Percentiles rank a stretch among this genome's conserved stretches.
These are phyloP conservation scores for Parnassius mnemosyne DNA, from an alignment of 2,888 invertebrate genomes.

Conservation along the genomic window DNA sequence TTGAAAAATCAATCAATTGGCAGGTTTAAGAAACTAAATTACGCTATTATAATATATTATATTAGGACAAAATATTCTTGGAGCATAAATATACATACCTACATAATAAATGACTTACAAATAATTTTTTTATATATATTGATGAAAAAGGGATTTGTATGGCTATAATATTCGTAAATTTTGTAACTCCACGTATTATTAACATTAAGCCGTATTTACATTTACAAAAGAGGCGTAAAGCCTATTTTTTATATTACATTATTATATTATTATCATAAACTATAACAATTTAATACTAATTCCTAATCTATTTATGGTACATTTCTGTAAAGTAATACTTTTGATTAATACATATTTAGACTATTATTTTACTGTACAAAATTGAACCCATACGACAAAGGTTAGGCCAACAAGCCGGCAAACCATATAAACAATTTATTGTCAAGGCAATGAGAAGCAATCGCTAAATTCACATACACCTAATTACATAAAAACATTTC, in stretches of 20 bases:
- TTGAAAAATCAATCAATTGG: no score
- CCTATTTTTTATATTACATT: slow-evolving; percentile 15
- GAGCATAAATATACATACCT: no score
- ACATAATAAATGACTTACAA: background rate
- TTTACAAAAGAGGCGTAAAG: slow-evolving; percentile 10
- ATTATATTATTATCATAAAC: slow-evolving; percentile 7
- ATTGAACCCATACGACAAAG: slow-evolving; percentile 15
- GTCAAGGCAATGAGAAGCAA: slow-evolving; percentile 45
- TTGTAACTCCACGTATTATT: slow-evolving; percentile 1
- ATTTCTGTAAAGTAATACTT: slow-evolving; percentile 64
- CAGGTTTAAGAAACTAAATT: no score
- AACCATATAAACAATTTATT: slow-evolving; percentile 46
- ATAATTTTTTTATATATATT: background rate
- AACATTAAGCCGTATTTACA: slow-evolving; percentile 22
- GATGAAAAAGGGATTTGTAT: background rate
- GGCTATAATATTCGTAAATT: slow-evolving; percentile 9
- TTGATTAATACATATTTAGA: slow-evolving; percentile 60
- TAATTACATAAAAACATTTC: slow-evolving; percentile 10
- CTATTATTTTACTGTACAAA: slow-evolving; percentile 28
- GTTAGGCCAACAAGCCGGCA: slow-evolving; percentile 32
- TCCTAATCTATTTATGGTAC: slow-evolving; percentile 33
- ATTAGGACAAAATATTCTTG: background rate
- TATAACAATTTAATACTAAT: slow-evolving; percentile 23
- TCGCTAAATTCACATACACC: slow-evolving; percentile 19
- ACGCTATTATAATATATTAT: no score